Evolutionary conservation across 2,888 invertebrate species (phyloP), one percentile per base, ranked within the genome.

Genomic region (Zhengitettix transpicula): DNA sequence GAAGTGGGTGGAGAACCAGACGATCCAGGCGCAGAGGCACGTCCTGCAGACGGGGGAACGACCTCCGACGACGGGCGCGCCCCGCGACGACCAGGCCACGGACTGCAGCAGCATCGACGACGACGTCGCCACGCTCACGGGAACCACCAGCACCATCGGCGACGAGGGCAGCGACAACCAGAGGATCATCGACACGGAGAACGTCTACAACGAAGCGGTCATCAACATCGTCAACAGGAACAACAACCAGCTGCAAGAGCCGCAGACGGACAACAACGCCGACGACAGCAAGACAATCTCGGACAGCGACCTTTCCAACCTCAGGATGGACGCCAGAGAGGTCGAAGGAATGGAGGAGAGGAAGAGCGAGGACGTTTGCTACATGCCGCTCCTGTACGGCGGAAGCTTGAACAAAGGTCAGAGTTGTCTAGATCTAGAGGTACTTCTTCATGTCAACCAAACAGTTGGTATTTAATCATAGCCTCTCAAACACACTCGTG

Each of bases 1-100:
- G 56, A 87, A 91, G 69, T 93, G 93, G 93, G 92, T 93, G 1
- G 92, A 92, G 73, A 90, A 89, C 70, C 92, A 92, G 73, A 88
- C 88, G 0, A 82, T 84, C 16, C 89, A 90, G 75, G 86, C 89
- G 65, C 84, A 86, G 69, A 64, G 63, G 52, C 64, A 63, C 16
- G 14, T 47, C 14, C n/a, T 47, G 47, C 47, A 47, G 47, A 12
- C n/a, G 14, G 14, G n/a, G 5, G 14, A 47, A n/a, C 47, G 47
- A n/a, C 47, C 47, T 12, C 47, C 47, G 14, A n/a, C 47, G 47
- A 47, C 47, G 2, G 47, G 47, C 12, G 47, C 47, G 14, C 14
- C 47, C 47, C 28, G 28, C 28, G 28, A 28, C 28, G 28, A 28
- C 28, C 28, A 28, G 28, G 7, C 28, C 28, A 7, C 28, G 28